Evolutionary conservation across 30 jellyfish, hydroid and myxozoan genomes (phyloP).

Genomic region (Pelagia noctiluca): DNA sequence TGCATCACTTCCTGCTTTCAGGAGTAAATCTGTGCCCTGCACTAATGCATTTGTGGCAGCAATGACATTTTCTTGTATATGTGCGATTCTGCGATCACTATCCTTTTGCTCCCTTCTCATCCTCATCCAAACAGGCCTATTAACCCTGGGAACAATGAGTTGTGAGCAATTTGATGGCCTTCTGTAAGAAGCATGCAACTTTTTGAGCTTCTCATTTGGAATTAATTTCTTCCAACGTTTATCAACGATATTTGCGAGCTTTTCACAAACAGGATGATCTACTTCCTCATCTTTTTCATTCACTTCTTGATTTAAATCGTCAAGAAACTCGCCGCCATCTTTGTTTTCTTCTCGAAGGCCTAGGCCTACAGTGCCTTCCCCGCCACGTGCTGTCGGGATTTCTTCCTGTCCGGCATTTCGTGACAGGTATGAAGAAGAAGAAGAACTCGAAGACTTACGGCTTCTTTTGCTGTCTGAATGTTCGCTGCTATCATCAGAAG

Average conservation of each 20-base stretch:
- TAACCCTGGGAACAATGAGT: constrained; percentile 9
- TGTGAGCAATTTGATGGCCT: constrained; percentile 24
- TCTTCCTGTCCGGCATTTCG: neutral
- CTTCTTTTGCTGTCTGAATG: neutral
- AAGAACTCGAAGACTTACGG: constrained; percentile 4
- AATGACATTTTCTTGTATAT: no score
- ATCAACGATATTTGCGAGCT: constrained; percentile 11
- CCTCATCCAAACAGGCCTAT: constrained; percentile 32
- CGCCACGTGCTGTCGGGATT: neutral
- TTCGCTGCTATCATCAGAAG: constrained; percentile 4
- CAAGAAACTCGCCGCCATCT: constrained; percentile 5
- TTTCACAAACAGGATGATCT: constrained; percentile 9
- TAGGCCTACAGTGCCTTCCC: neutral
- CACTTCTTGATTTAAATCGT: constrained; percentile 7
- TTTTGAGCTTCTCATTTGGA: constrained; percentile 1
- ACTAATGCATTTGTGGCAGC: no score
- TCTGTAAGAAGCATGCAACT: neutral
- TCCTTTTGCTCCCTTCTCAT: constrained; percentile 18
- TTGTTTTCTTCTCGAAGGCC: no score
- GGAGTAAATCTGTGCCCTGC: neutral
- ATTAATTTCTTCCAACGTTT: constrained; percentile 19
- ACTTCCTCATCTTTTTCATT: constrained; percentile 19
- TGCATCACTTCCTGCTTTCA: neutral
- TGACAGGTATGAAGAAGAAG: neutral
- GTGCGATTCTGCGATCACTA: constrained; percentile 24